Percentiles rank a stretch among this genome's conserved stretches.
Conservation (phyloP, 35 echinoderm and acorn worm species). For the Heliocidaris erythrogramma region DNA sequence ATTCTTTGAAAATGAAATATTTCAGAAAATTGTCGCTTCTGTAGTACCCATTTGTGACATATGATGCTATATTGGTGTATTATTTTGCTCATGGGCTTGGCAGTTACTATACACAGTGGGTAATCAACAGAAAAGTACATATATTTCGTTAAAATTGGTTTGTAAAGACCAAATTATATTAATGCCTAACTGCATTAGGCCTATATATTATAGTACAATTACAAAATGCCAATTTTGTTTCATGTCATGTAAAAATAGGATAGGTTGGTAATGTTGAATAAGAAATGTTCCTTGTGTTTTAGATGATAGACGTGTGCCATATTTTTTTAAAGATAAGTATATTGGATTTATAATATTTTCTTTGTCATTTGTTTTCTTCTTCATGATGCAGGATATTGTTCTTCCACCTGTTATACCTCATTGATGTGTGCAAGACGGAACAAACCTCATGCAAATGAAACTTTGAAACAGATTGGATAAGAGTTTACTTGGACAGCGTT, state of each 20-base stretch:
- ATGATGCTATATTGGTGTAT: not conserved
- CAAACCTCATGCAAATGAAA: not conserved
- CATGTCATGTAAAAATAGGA: not conserved
- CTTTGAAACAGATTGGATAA: not conserved
- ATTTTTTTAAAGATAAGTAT: not conserved
- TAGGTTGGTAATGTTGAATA: not conserved
- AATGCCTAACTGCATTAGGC: not conserved
- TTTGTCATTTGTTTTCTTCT: not conserved
- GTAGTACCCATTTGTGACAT: not conserved
- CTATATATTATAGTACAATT: not conserved
- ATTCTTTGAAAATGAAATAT: not conserved
- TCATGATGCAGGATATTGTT: not conserved
- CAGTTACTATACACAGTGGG: not conserved
- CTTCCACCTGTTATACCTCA: not conserved
- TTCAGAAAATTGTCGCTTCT: not conserved
- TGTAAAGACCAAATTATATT: too few relatives aligned
- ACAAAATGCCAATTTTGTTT: not conserved
- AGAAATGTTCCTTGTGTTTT: not conserved
- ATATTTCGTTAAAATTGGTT: too few relatives aligned
- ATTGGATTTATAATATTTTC: too few relatives aligned
- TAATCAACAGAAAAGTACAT: not conserved
- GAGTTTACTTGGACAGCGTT: not conserved
- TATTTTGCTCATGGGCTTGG: not conserved
- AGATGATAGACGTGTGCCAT: not conserved
- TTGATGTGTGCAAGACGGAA: not conserved